Evolutionary conservation across 2,888 invertebrate species (phyloP), one percentile per base, ranked within the genome.

Genomic region (Marasmarcha lunaedactyla): DNA sequence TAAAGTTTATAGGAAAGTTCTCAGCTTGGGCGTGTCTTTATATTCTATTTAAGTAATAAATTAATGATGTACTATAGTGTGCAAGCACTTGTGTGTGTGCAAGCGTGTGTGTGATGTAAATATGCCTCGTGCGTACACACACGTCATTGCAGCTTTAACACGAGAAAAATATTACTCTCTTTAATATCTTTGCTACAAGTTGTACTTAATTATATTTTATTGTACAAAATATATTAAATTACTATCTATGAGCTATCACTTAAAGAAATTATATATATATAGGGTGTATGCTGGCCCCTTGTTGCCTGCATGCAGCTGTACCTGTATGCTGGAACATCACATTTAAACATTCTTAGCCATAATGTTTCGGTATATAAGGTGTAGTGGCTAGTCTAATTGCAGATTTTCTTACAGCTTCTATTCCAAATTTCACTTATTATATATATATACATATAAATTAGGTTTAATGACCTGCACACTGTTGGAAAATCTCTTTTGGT

Each of bases 141-240:
- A 83, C 76, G 73, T 70, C 70, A 65, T 71, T 73, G 78, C 81
- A 77, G 81, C 81, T 83, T 81, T 76, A 77, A 81, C 81, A 79
- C 78, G 71, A 74, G 70, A 77, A 77, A 74, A 74, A 77, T 81
- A 81, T 81, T 81, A 84, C 73, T 84, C 84, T 84, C 83, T 83
- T 84, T 83, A 79, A 86, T 85, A 85, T 86, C 85, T 86, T 86
- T 87, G 86, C 86, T 86, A 87, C 86, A 85, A 87, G 85, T 87
- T 87, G 87, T 87, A 87, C 87, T 88, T 87, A 87, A 87, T 85
- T 84, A 79, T 78, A 85, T 85, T 87, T 85, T 84, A 87, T 86
- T 86, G 87, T 88, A 88, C 88, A 88, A 88, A 88, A 87, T 87
- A 86, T 86, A 86, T 85, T 85, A 86, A 78, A 78, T 74, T 79